These are phyloP conservation scores for Microplitis manilae DNA, from an alignment of 2,888 invertebrate species.

Conservation along the genomic window DNA sequence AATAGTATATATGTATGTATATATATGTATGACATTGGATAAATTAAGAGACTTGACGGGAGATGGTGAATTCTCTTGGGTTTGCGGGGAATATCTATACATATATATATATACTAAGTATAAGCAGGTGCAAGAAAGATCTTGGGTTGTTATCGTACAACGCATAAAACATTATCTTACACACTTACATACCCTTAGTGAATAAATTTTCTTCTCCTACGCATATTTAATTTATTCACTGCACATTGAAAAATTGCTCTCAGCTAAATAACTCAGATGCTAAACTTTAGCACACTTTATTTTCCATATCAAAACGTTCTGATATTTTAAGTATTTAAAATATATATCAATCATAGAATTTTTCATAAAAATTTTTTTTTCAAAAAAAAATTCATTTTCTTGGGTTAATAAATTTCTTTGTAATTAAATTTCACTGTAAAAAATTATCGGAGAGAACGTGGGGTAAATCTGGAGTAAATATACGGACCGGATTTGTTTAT, in stretches of 20 bases:
- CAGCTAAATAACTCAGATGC: neutral
- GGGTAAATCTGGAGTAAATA: too few relatives aligned
- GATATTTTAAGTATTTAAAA: too few relatives aligned
- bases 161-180: conserved; percentile 41
- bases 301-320: neutral
- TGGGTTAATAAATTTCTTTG: too few relatives aligned
- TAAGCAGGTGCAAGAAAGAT: conserved; percentile 37
- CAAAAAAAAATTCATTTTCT: too few relatives aligned
- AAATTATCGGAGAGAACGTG: too few relatives aligned
- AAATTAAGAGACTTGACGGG: conserved; percentile 43
- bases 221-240: conserved; percentile 26
- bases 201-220: conserved; percentile 24
- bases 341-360: too few relatives aligned
- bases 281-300: neutral
- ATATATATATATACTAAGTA: conserved; percentile 27
- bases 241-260: conserved; percentile 10
- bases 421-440: too few relatives aligned
- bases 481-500: too few relatives aligned
- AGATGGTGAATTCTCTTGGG: conserved; percentile 34
- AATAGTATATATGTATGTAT: neutral
- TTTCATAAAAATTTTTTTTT: too few relatives aligned
- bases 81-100: conserved; percentile 14
- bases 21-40: conserved; percentile 27
- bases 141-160: conserved; percentile 29
- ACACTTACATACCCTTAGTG: conserved; percentile 23